These are phyloP conservation scores for Ochropleura leucogaster DNA, from an alignment of 2,888 invertebrate species.

Conservation along the genomic window DNA sequence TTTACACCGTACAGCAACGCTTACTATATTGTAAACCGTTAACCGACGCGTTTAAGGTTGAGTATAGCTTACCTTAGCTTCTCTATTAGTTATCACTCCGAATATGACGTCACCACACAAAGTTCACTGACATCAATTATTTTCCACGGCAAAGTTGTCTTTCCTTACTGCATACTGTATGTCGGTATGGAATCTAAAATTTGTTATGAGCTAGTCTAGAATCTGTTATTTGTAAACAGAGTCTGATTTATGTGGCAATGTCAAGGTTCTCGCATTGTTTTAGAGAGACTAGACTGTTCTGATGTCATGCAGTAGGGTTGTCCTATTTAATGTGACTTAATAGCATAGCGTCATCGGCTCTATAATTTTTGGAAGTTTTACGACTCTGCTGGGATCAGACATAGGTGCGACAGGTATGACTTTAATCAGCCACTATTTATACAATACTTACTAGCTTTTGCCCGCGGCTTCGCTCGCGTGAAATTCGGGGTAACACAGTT, in stretches of 20 bases:
- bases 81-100: background rate
- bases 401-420: too few species aligned
- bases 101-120: conserved; percentile 34
- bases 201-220: conserved; percentile 9
- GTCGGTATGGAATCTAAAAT: conserved; percentile 11
- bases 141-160: conserved; percentile 22
- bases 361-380: background rate
- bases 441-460: background rate
- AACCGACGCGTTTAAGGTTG: background rate
- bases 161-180: background rate
- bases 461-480: too few species aligned
- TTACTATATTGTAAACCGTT: background rate
- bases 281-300: background rate
- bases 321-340: conserved; percentile 2
- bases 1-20: background rate
- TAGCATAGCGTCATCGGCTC: background rate
- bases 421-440: background rate
- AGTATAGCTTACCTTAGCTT: too few species aligned
- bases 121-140: conserved; percentile 47
- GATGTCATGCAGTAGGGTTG: conserved; percentile 27
- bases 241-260: conserved; percentile 32
- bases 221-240: conserved; percentile 35
- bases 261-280: conserved; percentile 37
- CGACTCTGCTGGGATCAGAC: background rate
- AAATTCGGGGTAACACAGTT: too few species aligned